These are phyloP conservation scores for Petrocephalus microphthalmus DNA, from an alignment of 2,113 vertebrate genomes.

Conservation along the genomic window DNA sequence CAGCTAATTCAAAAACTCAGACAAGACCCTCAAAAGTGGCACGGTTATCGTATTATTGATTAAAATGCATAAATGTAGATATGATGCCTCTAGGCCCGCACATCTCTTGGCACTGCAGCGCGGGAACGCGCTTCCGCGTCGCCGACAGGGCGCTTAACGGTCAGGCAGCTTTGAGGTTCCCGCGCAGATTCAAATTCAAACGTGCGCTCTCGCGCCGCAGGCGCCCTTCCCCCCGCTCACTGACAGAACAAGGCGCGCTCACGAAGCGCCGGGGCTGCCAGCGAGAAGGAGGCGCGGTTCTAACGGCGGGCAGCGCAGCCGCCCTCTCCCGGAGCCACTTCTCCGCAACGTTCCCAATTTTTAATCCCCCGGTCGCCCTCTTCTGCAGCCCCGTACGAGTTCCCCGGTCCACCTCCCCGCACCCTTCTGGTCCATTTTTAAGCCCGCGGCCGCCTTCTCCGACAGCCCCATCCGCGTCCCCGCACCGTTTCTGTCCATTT, in stretches of 20 bases:
- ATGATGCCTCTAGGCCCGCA: neutral
- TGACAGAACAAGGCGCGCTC: constrained; percentile 51
- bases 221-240: constrained; percentile 60
- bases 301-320: neutral
- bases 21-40: neutral
- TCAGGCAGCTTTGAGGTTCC: constrained; percentile 39
- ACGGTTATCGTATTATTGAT: neutral
- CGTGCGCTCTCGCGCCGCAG: constrained; percentile 25
- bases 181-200: constrained; percentile 73
- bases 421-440: neutral
- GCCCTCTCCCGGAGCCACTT: neutral
- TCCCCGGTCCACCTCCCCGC: neutral
- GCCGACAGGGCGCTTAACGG: neutral
- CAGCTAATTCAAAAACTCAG: neutral
- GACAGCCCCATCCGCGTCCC: neutral
- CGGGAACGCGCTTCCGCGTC: constrained; percentile 9
- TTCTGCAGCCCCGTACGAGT: neutral
- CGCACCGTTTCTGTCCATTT: neutral
- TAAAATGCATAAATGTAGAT: neutral
- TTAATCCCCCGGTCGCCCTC: neutral
- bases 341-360: neutral
- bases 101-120: neutral
- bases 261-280: neutral
- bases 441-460: neutral
- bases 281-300: neutral